Evolutionary conservation across 2,797 vertebrate genomes (phyloP).

Genomic region (Pseudochirops corinnae): DNA sequence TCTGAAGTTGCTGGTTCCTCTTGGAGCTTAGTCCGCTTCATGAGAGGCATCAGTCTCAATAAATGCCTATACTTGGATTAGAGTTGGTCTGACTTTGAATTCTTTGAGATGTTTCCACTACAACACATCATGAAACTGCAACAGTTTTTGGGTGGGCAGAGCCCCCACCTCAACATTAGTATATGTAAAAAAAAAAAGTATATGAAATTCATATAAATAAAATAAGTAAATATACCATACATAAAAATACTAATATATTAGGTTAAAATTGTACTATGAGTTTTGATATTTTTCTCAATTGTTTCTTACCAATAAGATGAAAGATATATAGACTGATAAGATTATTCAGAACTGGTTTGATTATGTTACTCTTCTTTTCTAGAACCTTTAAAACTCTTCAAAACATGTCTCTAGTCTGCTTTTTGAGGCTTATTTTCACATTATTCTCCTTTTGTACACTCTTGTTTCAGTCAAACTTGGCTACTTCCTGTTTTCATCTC

Average conservation of each 20-base stretch:
- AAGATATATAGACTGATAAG: not conserved
- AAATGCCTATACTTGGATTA: too few relatives aligned
- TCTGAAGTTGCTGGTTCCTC: too few relatives aligned
- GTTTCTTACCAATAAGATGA: not conserved
- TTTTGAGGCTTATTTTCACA: not conserved
- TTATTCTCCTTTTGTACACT: not conserved
- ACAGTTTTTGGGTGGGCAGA: too few relatives aligned
- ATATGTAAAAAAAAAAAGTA: not conserved
- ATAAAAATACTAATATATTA: not conserved
- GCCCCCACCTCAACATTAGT: too few relatives aligned
- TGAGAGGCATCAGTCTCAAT: too few relatives aligned
- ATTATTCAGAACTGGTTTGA: not conserved
- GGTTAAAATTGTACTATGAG: not conserved
- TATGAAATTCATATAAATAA: not conserved
- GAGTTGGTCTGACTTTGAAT: too few relatives aligned
- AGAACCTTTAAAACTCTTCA: not conserved
- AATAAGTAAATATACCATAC: not conserved
- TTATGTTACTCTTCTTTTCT: not conserved
- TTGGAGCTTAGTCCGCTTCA: too few relatives aligned
- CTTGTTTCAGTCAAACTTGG: not conserved
- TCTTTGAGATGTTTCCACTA: too few relatives aligned
- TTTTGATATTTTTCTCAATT: not conserved
- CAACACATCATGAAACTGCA: too few relatives aligned
- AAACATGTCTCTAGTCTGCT: not conserved
- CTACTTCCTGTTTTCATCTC: not conserved